These are phyloP conservation scores for Gouania willdenowi DNA, from an alignment of 2,797 vertebrate genomes.

Conservation along the genomic window DNA sequence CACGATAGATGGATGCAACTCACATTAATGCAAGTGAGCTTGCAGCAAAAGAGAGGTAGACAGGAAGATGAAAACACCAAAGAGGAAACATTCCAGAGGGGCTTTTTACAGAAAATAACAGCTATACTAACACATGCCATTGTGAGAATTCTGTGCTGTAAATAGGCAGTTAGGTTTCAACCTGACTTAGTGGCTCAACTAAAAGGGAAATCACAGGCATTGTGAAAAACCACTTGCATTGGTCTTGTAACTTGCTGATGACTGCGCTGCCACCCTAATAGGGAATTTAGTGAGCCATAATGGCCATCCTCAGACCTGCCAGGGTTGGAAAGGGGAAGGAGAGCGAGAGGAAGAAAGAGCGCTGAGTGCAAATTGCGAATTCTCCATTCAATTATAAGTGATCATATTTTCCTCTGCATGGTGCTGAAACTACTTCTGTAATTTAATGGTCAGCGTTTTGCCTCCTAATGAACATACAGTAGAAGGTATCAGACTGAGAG, in stretches of 20 bases:
- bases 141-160: no score
- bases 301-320: constrained; percentile 46
- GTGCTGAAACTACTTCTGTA: constrained; percentile 46
- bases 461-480: constrained; percentile 62
- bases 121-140: not conserved
- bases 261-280: constrained; percentile 41
- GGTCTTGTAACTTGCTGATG: constrained; percentile 44
- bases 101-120: constrained; percentile 19
- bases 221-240: constrained; percentile 14
- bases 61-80: constrained; percentile 14
- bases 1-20: constrained; percentile 59
- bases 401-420: constrained; percentile 64
- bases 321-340: constrained; percentile 4
- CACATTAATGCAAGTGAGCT: constrained; percentile 42
- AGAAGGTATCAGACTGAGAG: constrained; percentile 44
- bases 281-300: constrained; percentile 57
- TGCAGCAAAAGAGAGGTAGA: constrained; percentile 20
- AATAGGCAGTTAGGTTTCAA: constrained; percentile 1
- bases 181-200: constrained; percentile 12
- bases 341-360: constrained; percentile 16
- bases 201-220: constrained; percentile 15
- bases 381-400: constrained; percentile 71
- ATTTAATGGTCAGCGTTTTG: constrained; percentile 48
- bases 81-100: constrained; percentile 13
- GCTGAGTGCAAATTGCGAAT: constrained; percentile 61